Evolutionary conservation across 30 jellyfish, hydroid and myxozoan species (phyloP).

Genomic region (Aurelia sp.): DNA sequence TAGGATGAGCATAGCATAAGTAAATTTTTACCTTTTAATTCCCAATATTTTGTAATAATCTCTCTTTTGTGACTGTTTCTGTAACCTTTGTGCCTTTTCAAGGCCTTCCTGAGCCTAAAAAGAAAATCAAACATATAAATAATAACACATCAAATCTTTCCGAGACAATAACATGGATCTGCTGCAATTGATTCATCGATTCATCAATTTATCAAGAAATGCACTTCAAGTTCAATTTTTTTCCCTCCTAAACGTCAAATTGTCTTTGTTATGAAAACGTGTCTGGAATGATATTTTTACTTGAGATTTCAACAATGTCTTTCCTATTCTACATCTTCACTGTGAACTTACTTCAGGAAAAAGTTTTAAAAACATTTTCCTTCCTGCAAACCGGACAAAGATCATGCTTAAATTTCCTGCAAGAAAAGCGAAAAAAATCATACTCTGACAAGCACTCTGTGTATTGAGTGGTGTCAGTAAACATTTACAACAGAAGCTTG

Average conservation of each 20-base stretch:
- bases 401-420: too few species aligned
- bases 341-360: too few species aligned
- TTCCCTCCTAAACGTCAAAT: too few species aligned
- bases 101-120: constrained; percentile 88
- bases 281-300: too few species aligned
- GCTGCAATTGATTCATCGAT: background rate
- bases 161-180: background rate
- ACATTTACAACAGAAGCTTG: background rate
- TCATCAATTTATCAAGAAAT: background rate
- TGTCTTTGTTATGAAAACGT: too few species aligned
- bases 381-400: too few species aligned
- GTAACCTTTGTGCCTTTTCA: constrained; percentile 76
- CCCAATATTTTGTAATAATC: constrained; percentile 93
- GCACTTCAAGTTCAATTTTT: background rate
- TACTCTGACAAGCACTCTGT: too few species aligned
- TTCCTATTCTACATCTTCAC: too few species aligned
- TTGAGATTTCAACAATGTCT: too few species aligned
- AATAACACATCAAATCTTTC: background rate
- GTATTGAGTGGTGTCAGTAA: too few species aligned
- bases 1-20: background rate
- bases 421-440: too few species aligned
- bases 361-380: too few species aligned
- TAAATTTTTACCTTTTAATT: constrained; percentile 59
- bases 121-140: background rate
- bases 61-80: constrained; percentile 86